phyloP scores from a whole-genome alignment of 2,113 vertebrate species.

The Melanerpes aurifrons region DNA sequence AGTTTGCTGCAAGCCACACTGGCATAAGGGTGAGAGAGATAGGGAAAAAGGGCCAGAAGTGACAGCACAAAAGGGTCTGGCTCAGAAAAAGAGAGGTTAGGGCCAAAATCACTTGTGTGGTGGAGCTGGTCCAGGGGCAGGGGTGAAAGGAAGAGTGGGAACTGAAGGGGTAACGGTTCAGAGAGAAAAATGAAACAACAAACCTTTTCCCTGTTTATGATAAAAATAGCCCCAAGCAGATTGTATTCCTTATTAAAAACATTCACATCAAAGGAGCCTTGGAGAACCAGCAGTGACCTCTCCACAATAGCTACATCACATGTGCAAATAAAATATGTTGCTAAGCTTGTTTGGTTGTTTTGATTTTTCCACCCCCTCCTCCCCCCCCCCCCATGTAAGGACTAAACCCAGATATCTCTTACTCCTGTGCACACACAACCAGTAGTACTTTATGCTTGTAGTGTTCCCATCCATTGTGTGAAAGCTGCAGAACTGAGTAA shows the following conservation, averaged over 20 bases:
- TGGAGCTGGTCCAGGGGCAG: background rate
- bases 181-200: background rate
- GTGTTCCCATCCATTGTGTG: slow-evolving; percentile 9
- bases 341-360: background rate
- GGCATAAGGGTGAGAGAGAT: background rate
- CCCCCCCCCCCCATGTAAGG: background rate
- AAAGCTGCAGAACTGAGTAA: slow-evolving; percentile 1
- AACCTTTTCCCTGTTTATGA: background rate
- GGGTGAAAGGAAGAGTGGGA: background rate
- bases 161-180: background rate
- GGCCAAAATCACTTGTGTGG: background rate
- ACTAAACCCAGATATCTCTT: slow-evolving; percentile 18
- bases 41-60: background rate
- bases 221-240: background rate
- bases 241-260: slow-evolving; percentile 1
- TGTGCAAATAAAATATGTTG: slow-evolving; percentile 1
- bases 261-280: background rate
- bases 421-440: background rate
- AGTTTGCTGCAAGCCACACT: background rate
- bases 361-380: background rate
- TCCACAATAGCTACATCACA: background rate
- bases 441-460: background rate
- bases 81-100: background rate
- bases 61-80: rapidly evolving
- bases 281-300: background rate